These are phyloP conservation scores for Urocyon cinereoargenteus DNA, from an alignment of 2,797 vertebrate genomes.

Conservation along the genomic window DNA sequence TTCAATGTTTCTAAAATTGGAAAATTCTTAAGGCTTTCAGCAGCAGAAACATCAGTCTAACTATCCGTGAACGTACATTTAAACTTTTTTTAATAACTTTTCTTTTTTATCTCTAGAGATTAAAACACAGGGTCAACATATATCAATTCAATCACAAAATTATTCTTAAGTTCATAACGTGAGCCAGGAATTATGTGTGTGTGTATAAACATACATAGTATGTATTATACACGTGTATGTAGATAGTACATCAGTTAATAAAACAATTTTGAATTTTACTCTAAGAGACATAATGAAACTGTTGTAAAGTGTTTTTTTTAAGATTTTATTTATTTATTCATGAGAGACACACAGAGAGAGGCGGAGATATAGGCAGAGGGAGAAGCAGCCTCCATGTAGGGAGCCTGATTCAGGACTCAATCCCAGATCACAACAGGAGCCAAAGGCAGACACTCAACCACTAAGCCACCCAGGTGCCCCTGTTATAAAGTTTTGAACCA, in stretches of 20 bases:
- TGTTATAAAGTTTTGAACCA: neutral
- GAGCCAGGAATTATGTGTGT: neutral
- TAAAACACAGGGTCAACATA: neutral
- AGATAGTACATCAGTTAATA: neutral
- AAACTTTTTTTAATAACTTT: neutral
- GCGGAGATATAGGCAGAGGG: too few species aligned
- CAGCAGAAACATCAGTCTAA: neutral
- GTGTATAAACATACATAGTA: neutral
- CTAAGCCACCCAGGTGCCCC: too few species aligned
- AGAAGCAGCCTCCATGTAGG: too few species aligned
- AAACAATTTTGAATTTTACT: slow-evolving; percentile 25
- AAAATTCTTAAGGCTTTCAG: slow-evolving; percentile 4
- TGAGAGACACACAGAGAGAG: too few species aligned
- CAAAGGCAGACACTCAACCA: too few species aligned
- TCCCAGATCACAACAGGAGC: too few species aligned
- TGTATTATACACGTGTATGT: neutral
- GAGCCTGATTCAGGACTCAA: too few species aligned
- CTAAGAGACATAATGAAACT: neutral
- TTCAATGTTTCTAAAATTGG: slow-evolving; percentile 44
- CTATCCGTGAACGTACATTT: neutral
- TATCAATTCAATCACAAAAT: slow-evolving; percentile 16
- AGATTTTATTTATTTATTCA: too few species aligned
- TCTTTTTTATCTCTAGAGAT: neutral
- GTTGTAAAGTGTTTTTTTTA: neutral
- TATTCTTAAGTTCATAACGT: neutral